Evolutionary conservation across 2,113 vertebrate species (phyloP), one percentile per base, ranked within the genome.

Genomic region (Columbina picui): DNA sequence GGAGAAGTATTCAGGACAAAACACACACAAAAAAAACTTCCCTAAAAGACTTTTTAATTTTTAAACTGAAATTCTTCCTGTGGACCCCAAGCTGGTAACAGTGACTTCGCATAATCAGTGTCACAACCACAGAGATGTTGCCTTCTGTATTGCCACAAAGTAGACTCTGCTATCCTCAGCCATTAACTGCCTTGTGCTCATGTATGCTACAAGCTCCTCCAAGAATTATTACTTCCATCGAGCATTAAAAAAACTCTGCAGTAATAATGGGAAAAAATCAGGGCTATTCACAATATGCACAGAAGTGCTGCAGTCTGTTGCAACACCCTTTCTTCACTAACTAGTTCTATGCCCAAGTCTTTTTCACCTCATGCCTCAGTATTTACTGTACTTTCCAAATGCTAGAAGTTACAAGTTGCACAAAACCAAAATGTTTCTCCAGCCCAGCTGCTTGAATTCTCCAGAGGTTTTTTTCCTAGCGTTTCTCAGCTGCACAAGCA

Each of bases 401-500:
- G 50, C 14, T 84, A 41, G 41, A 91, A 92, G 73, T 89, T 71
- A 75, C 1, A 3, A 91, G 56, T 84, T 84, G 53, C 53, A 84
- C 43, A 78, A 92, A 94, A 22, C 39, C 45, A 89, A 88, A 92
- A 86, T 36, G 30, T 87, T 92, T 94, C 84, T 92, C 21, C 61
- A 94, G 73, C 60, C 77, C 91, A 97, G 76, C 68, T 96, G 77
- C n/a, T 64, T 91, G 56, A 56, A 87, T 90, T 75, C 93, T 92
- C 87, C 65, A 53, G 89, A 71, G 95, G 14, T 68, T 76, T 92
- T 92, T 74, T 64, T 7, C 75, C 41, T 87, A 76, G 80, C 60
- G 80, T 87, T 84, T 89, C 67, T 95, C 85, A 95, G 82, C 84
- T 93, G 78, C 74, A 73, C 65, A 77, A 89, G 75, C 29, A 55